A percentile compares a stretch with the other conserved stretches of the same genome.
Conservation (phyloP, 2,113 vertebrate species). For the Nansenia antarctica region DNA sequence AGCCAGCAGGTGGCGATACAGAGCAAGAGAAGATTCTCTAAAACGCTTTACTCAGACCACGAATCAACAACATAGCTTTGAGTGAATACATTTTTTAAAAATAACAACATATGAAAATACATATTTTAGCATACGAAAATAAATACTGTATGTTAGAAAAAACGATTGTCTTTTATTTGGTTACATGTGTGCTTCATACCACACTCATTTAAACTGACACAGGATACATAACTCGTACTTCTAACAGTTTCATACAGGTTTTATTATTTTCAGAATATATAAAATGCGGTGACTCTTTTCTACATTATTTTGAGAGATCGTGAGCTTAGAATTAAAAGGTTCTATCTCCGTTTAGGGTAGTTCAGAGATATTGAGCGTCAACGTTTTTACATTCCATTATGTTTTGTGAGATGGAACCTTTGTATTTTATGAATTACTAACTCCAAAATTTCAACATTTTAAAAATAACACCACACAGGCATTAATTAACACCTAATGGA, state of each 20-base stretch:
- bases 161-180: neutral
- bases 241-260: neutral
- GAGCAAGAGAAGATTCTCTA: neutral
- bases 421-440: no score
- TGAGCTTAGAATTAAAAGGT: no score
- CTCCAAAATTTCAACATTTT: no score
- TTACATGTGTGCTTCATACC: neutral
- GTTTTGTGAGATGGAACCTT: no score
- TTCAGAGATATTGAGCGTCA: no score
- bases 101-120: slow-evolving; percentile 6
- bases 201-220: neutral
- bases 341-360: no score
- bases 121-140: slow-evolving; percentile 4
- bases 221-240: neutral
- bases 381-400: no score
- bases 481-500: no score
- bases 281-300: neutral
- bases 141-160: neutral
- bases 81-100: neutral
- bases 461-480: no score
- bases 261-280: neutral
- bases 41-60: neutral
- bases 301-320: neutral
- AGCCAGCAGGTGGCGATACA: slow-evolving; percentile 1
- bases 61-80: neutral